Conservation (phyloP, 2,888 invertebrate genomes). For the Archips crataeganus region DNA sequence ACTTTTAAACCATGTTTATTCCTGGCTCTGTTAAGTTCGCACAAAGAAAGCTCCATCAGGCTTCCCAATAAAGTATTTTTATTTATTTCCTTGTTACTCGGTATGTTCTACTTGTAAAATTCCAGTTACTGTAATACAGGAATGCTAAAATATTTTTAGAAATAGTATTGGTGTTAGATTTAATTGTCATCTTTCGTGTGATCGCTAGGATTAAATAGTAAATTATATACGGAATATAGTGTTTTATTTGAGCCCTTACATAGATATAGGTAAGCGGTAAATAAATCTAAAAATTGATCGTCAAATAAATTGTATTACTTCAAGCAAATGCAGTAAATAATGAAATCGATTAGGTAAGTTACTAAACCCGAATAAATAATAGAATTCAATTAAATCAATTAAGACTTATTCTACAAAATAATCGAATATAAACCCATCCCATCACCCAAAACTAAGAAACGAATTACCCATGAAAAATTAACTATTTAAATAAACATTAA, state of each 20-base stretch:
- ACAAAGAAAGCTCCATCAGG: constrained; percentile 23
- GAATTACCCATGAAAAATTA: constrained; percentile 7
- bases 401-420: constrained; percentile 32
- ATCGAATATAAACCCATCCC: constrained; percentile 23
- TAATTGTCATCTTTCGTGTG: constrained; percentile 65
- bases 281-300: constrained; percentile 34
- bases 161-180: constrained; percentile 63
- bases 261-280: constrained; percentile 24
- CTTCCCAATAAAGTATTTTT: constrained; percentile 28
- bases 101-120: constrained; percentile 39
- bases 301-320: constrained; percentile 46
- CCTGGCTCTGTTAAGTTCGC: constrained; percentile 22
- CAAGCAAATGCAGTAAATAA: constrained; percentile 44
- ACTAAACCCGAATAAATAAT: constrained; percentile 34
- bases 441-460: constrained; percentile 16
- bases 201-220: constrained; percentile 65
- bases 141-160: constrained; percentile 57
- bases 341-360: constrained; percentile 32
- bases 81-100: constrained; percentile 42
- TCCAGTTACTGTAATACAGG: constrained; percentile 33
- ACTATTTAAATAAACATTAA: constrained; percentile 14
- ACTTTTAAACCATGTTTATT: not conserved
- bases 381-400: constrained; percentile 31
- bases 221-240: constrained; percentile 43
- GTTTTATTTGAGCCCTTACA: constrained; percentile 45